Evolutionary conservation across 2,113 vertebrate species (phyloP), one percentile per base, ranked within the genome.

Genomic region (Oostethus manadensis): DNA sequence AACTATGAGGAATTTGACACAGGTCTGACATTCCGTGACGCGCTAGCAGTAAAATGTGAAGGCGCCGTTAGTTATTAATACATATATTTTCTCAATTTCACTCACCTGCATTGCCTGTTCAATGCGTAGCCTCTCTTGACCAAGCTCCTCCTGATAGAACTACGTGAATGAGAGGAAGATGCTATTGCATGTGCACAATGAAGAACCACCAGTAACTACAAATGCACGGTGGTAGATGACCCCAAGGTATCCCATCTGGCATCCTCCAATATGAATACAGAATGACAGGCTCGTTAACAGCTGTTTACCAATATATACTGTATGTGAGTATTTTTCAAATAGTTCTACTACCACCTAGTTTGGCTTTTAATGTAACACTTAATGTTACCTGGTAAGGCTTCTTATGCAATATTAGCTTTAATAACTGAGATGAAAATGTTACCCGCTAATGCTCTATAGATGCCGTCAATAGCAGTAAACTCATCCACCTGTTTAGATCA

Each of bases 61-160:
- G 54, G 14, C 9, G 3, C 38, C 8, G 38, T 11, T 11, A 40
- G 8, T 55, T 55, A 33, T 40, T 2, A 40, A 22, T 11, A 21
- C 40, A 43, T 11, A 16, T 44, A 44, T 43, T 44, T 45, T 7
- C 20, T 22, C 13, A 44, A 10, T 23, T 29, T 40, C 33, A 53
- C 80, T 43, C 79, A 90, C 91, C 89, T 91, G 89, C 88, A 92
- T 89, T 72, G 91, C 90, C 77, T 91, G 85, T 67, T 91, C 89
- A 1, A 90, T 86, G 22, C 86, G 84, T 54, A 89, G 85, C 63
- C 90, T 86, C 74, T 92, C 90, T 17, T 78, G 85, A 42, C 86
- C 81, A 16, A 92, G 78, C 73, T 92, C 87, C 44, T 90, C 90
- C 70, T 91, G 88, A 74, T 91, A 90, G 66, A 81, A 89, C 91